Evolutionary conservation across 2,888 invertebrate species (phyloP).

Genomic region (Empis stercorea): DNA sequence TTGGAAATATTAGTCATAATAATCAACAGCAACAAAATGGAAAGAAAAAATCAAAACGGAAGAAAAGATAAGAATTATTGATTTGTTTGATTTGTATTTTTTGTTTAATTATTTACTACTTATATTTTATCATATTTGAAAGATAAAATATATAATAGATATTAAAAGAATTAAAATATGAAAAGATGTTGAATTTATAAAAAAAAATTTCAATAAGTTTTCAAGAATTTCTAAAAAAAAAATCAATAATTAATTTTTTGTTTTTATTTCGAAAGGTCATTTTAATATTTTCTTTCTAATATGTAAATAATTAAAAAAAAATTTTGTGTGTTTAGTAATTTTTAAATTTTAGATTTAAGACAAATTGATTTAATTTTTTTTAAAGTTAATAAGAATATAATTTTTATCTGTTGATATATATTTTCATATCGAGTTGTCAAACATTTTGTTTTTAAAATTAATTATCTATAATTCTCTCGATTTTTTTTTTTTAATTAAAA

Average conservation of each 20-base stretch:
- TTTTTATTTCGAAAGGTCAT: too few relatives aligned
- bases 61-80: constrained; percentile 38
- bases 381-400: too few relatives aligned
- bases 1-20: constrained; percentile 2
- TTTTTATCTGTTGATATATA: too few relatives aligned
- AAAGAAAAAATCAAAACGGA: constrained; percentile 36
- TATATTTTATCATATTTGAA: constrained; percentile 23
- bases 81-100: constrained; percentile 37
- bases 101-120: constrained; percentile 32
- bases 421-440: too few relatives aligned
- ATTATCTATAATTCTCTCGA: too few relatives aligned
- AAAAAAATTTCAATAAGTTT: background rate
- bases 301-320: too few relatives aligned
- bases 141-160: constrained; percentile 14
- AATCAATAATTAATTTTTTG: background rate
- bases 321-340: too few relatives aligned
- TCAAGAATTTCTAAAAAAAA: background rate
- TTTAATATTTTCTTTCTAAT: too few relatives aligned
- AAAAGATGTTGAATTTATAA: background rate
- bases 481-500: too few relatives aligned
- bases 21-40: constrained; percentile 15
- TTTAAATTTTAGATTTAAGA: too few relatives aligned
- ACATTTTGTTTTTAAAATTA: too few relatives aligned
- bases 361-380: too few relatives aligned
- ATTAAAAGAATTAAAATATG: background rate